Evolutionary conservation across 2,888 invertebrate genomes (phyloP).

Genomic region (Fragum fragum): DNA sequence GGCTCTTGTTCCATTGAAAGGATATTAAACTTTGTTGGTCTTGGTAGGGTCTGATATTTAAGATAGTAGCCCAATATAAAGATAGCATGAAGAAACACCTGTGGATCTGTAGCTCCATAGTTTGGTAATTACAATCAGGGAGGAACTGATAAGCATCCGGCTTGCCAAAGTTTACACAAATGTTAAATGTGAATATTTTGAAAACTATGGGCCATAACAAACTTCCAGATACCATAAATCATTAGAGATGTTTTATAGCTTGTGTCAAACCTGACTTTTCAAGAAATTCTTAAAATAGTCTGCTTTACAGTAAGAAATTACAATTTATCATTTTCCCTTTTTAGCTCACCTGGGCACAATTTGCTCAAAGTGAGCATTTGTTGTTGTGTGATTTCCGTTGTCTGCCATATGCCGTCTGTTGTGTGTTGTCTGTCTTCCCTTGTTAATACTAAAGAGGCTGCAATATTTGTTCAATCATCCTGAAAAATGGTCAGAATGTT

Average conservation of each 20-base stretch:
- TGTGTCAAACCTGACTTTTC: background rate
- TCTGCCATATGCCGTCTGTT: too few species aligned
- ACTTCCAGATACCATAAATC: background rate
- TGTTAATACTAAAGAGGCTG: too few species aligned
- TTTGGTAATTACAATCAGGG: background rate
- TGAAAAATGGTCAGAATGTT: too few species aligned
- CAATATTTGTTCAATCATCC: too few species aligned
- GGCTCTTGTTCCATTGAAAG: too few species aligned
- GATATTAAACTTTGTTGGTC: background rate
- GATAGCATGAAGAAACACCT: conserved; percentile 1
- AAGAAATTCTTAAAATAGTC: background rate
- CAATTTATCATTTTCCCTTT: too few species aligned
- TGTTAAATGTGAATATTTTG: background rate
- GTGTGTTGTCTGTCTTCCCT: too few species aligned
- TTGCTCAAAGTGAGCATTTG: too few species aligned
- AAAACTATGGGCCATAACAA: background rate
- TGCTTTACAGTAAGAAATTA: too few species aligned
- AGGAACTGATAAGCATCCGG: background rate
- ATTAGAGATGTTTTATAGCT: background rate
- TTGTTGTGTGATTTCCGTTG: too few species aligned
- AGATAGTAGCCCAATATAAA: background rate
- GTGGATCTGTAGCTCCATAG: background rate
- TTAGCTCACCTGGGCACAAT: too few species aligned
- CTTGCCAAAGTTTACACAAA: background rate
- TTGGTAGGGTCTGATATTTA: background rate